phyloP scores from a whole-genome alignment of 2,797 vertebrate species.

The Pangasius sanitwongsei region DNA sequence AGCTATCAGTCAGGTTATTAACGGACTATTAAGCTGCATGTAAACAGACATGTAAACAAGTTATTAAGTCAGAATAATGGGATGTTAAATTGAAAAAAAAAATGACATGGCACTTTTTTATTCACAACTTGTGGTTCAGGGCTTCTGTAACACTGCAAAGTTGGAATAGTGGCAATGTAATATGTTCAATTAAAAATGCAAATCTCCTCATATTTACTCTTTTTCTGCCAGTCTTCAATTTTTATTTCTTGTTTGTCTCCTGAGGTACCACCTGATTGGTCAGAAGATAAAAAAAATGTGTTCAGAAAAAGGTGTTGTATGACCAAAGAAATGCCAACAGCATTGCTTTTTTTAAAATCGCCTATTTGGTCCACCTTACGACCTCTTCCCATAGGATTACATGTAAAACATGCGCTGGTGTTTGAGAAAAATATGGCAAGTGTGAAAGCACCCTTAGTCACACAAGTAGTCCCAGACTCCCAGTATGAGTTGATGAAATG shows the following conservation, averaged over 20 bases:
- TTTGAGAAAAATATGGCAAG: neutral
- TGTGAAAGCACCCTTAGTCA: constrained; percentile 32
- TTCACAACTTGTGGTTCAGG: neutral
- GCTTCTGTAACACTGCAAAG: neutral
- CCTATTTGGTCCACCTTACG: neutral
- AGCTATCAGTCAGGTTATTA: neutral
- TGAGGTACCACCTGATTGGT: neutral
- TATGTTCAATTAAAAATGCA: neutral
- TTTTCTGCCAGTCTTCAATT: no score
- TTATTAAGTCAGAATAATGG: neutral
- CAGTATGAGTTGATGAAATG: constrained; percentile 27
- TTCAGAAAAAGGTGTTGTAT: neutral
- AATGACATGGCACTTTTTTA: neutral
- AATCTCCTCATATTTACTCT: neutral
- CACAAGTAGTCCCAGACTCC: constrained; percentile 45
- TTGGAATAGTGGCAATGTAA: neutral
- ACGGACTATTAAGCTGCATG: neutral
- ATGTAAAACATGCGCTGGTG: neutral
- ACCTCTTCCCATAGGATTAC: constrained; percentile 4
- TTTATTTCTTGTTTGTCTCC: neutral
- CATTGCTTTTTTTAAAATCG: neutral
- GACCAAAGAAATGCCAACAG: constrained; percentile 5
- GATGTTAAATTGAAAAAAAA: neutral
- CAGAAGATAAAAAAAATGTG: neutral
- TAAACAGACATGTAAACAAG: neutral